Percentiles rank a stretch among this genome's conserved stretches.
These are phyloP conservation scores for Pardosa pseudoannulata DNA, from an alignment of 2,888 invertebrate species.

Conservation along the genomic window DNA sequence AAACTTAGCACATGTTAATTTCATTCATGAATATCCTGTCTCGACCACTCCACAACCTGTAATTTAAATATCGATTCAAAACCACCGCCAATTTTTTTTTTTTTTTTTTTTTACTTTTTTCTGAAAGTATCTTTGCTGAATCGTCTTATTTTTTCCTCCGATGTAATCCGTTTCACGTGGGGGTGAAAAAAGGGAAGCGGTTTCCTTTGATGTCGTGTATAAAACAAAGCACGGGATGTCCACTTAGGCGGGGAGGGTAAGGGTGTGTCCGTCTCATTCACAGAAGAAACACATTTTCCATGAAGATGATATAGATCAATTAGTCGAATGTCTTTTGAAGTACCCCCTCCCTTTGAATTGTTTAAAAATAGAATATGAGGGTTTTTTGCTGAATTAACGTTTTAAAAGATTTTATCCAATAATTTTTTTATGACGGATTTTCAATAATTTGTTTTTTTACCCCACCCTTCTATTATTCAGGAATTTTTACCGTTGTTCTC, in stretches of 20 bases:
- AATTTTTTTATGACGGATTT: too few species aligned
- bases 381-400: not conserved
- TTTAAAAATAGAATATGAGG: not conserved
- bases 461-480: too few species aligned
- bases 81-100: not conserved
- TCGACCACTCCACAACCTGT: too few species aligned
- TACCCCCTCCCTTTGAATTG: not conserved
- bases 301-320: not conserved
- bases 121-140: not conserved
- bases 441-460: too few species aligned
- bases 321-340: conserved; percentile 1
- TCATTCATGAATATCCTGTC: too few species aligned
- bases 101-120: too few species aligned
- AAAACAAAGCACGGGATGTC: conserved; percentile 13
- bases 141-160: not conserved
- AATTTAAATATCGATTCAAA: not conserved
- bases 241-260: not conserved
- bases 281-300: not conserved
- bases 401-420: not conserved
- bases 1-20: too few species aligned
- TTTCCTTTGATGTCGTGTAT: not conserved
- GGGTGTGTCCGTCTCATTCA: not conserved
- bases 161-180: not conserved
- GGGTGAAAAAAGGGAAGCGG: not conserved
- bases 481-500: too few species aligned